Base-by-base conservation (phyloP, 2,888 invertebrate genomes). In the Synanthedon vespiformis region DNA sequence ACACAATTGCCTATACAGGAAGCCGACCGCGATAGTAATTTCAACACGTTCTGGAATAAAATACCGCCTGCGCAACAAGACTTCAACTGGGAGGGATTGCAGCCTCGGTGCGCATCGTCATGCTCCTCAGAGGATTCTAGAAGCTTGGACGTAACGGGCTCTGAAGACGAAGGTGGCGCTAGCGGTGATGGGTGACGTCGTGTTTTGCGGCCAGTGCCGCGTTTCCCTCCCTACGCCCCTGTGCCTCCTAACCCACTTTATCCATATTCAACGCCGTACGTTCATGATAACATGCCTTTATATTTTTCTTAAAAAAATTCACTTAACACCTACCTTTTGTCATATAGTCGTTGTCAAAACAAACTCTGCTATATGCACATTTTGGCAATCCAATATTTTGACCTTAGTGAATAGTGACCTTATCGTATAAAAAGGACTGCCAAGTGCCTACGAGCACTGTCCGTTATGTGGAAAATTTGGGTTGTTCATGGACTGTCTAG, bases 161-260 rank as follows among this genome's bases (percentile, higher is more conserved):
- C 88, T 0, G 88, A 88, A 62, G 88, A 88, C 56, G 88, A 88
- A 56, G 85, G 84, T 0, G 81, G 78, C 0, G 80, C 74, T 1
- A 61, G 57, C 2, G 72, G 60, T 52, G 80, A 75, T 40, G 85
- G 80, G 76, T 86, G 86, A 85, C 85, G 82, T 59, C 79, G 76
- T 51, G 74, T 88, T 53, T 67, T 88, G 86, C 88, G 88, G 77
- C 88, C 88, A 0, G 88, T 88, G 80, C 88, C 88, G 77, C 85
- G 88, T 56, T 83, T 88, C 57, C 88, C 88, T 10, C 58, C 77
- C 48, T 73, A 73, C 54, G 62, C 72, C 40, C 70, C 74, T 34
- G 62, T 80, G 49, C 57, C 70, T 8, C 70, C 68, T 51, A 58
- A 68, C 2, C 81, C 81, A 56, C 66, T 71, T 0, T 84, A 84